Evolutionary conservation across 2,797 vertebrate species (phyloP), one percentile per base, ranked within the genome.

Genomic region (Anabas testudineus): DNA sequence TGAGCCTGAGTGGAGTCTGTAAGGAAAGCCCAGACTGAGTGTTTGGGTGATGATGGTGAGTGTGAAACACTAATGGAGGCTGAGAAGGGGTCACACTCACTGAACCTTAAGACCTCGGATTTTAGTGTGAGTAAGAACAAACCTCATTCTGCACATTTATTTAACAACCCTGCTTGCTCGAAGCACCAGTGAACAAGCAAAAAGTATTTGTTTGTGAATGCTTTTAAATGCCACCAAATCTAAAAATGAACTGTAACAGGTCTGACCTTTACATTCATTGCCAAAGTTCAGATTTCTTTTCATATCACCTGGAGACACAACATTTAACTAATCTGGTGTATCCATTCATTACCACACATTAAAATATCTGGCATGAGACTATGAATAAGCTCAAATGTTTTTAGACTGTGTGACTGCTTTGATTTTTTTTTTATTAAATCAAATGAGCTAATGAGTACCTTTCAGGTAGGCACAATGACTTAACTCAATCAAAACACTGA

Each of bases 391-490:
- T 78, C 55, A 70, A 73, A 68, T 80, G 76, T n/a, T 92, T 93
- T 93, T 86, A 93, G 90, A 76, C 57, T 74, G 82, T 88, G 85
- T 87, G 91, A 94, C 92, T 91, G 91, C 88, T 76, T 93, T 90
- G 88, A 90, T 86, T 94, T 91, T 84, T 92, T 88, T n/a, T n/a
- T n/a, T n/a, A 91, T 85, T 85, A 88, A 95, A 93, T 95, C 93
- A 93, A 90, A 87, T 92, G 71, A 77, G 85, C 91, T 94, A 94
- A 94, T 90, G 91, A 94, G 83, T 60, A 45, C 63, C 81, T 89
- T 83, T 75, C 67, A 84, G 88, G 90, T 84, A 74, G 81, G 28
- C 41, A 81, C 78, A 80, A 88, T 81, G 80, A 88, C 79, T 89
- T 81, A 68, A 82, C 78, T 78, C 90, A 89, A 85, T 70, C 76